These are phyloP conservation scores for Erpobdella octoculata DNA, from an alignment of 2,888 invertebrate genomes.

Conservation along the genomic window DNA sequence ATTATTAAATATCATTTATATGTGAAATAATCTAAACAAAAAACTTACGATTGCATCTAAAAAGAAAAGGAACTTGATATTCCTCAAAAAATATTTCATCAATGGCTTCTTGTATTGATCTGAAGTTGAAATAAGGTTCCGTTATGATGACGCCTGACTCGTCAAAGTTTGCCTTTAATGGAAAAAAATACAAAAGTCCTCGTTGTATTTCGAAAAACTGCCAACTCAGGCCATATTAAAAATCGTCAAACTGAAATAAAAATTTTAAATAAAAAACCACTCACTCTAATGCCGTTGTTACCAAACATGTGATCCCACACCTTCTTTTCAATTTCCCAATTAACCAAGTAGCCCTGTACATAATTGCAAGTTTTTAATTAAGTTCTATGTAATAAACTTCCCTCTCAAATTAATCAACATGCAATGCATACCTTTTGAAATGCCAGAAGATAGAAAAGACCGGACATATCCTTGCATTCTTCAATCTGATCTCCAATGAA, in stretches of 20 bases:
- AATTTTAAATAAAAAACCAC: slow-evolving; percentile 10
- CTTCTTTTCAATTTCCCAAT: slow-evolving; percentile 88
- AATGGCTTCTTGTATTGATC: slow-evolving; percentile 82
- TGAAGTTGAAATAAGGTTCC: slow-evolving; percentile 87
- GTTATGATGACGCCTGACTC: slow-evolving; percentile 78
- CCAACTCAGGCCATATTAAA: not conserved
- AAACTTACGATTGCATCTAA: slow-evolving; percentile 63
- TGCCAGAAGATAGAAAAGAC: slow-evolving; percentile 83
- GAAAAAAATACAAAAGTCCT: not conserved
- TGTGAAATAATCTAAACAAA: slow-evolving; percentile 6
- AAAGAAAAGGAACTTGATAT: slow-evolving; percentile 76
- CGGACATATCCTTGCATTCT: slow-evolving; percentile 89
- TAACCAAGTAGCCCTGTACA: slow-evolving; percentile 72
- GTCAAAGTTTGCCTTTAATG: slow-evolving; percentile 51
- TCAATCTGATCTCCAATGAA: slow-evolving; percentile 91
- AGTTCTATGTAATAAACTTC: not conserved
- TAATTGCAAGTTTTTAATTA: not conserved
- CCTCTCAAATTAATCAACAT: not conserved
- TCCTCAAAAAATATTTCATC: slow-evolving; percentile 96
- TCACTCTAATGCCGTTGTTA: slow-evolving; percentile 69
- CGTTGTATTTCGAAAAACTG: not conserved
- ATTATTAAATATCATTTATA: no score
- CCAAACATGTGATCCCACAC: slow-evolving; percentile 93
- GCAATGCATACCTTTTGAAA: slow-evolving; percentile 66
- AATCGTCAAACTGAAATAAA: slow-evolving; percentile 6